Base-by-base conservation (phyloP, 2,888 invertebrate species). In the Ypsolopha sequella region DNA sequence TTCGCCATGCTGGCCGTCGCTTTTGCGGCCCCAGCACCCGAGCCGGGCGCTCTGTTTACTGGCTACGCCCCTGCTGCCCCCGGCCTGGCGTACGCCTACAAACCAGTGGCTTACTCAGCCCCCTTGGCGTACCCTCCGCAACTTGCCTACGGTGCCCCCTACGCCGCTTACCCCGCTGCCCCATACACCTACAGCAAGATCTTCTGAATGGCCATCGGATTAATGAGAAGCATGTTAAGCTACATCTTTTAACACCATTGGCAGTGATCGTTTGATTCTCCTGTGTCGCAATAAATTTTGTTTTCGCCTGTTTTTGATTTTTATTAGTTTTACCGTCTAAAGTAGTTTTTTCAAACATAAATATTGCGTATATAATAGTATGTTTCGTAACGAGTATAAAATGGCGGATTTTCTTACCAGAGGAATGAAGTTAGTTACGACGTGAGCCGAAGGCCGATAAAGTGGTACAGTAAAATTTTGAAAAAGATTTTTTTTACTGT, bases 11-110 rank as follows among this genome's bases (percentile, higher is more conserved):
- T 73, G 62, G 70, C 66, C 8, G 54, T 63, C 3, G 71, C 66
- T 1, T 61, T 63, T 45, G 68, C 72, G 4, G 69, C 66, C n/a
- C 73, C 73, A 4, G 68, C 65, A 0, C 66, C 71, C 1, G 65
- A 65, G 34, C 70, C 68, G 6, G 24, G 51, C 41, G 13, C 39
- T 43, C 35, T 11, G 46, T 35, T 35, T 47, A 47, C 52, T 11
- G 62, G 51, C n/a, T 53, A 47, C 7, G 33, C 36, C 43, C 52
- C 60, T 33, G 53, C 63, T n/a, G 54, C 59, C 33, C 55, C 64
- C 6, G 53, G 55, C 11, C 47, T 59, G 36, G 50, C 59, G 24
- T 67, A 62, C 50, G 61, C 68, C 0, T 62, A 62, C 41, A 63
- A 34, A 39, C 63, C 52, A 53, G 58, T 57, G 35, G 58, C 59